phyloP scores from a whole-genome alignment of 2,113 vertebrate species.

The Nesogale talazaci region DNA sequence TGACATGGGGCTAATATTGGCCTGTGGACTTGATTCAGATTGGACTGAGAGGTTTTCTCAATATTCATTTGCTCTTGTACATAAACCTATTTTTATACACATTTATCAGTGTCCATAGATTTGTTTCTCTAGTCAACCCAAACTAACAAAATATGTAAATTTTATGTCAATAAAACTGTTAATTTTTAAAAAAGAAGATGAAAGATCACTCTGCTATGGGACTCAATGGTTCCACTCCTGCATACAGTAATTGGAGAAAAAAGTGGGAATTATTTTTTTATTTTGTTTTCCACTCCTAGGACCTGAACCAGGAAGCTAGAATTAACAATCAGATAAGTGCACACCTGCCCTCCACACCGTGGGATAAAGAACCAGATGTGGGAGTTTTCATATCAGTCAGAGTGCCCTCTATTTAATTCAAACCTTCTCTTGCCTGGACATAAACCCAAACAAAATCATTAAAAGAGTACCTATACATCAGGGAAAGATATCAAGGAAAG shows the following conservation, averaged over 20 bases:
- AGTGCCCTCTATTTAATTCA: constrained; percentile 57
- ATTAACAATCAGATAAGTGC: constrained; percentile 33
- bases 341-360: constrained; percentile 40
- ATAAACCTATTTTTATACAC: no score
- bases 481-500: constrained; percentile 65
- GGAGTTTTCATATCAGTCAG: constrained; percentile 12
- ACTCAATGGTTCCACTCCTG: background rate
- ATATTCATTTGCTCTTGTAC: no score
- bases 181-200: no score
- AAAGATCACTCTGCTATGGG: background rate
- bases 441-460: constrained; percentile 27
- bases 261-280: background rate
- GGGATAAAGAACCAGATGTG: constrained; percentile 27
- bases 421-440: constrained; percentile 34
- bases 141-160: no score
- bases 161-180: no score
- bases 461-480: constrained; percentile 20
- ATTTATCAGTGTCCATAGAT: no score
- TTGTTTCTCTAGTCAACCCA: no score
- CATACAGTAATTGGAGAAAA: rapidly evolving
- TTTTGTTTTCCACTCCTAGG: background rate
- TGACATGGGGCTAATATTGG: no score
- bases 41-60: no score
- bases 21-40: no score
- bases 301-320: background rate